Evolutionary conservation across 2,113 vertebrate species (phyloP), one percentile per base, ranked within the genome.

Genomic region (Antigone vipio): DNA sequence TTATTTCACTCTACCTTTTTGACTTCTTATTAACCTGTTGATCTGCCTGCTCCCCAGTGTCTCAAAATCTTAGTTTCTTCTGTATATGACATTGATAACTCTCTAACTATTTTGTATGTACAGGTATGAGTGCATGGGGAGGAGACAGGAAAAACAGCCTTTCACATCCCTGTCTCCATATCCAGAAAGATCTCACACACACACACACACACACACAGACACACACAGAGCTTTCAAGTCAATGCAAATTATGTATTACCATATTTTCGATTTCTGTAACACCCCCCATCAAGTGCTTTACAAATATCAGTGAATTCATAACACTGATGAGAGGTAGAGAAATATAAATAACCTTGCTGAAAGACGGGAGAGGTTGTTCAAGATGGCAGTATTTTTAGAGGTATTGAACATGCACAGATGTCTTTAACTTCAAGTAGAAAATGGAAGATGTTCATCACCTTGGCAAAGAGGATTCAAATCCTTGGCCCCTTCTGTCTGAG

Each of bases 291-390:
- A 88, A 85, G 20, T 73, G 58, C 73, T 74, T 94, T 95, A 92
- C 86, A 92, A 88, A 95, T 83, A 95, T 60, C 62, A 80, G 24
- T 85, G 71, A 92, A 93, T 94, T 87, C 92, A 85, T 82, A 94
- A 73, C 81, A 91, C n/a, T 7, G 2, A 44, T 85, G 74, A 95
- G 42, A 91, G 24, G 42, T 2, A 83, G 56, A 63, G 82, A 95
- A 94, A 81, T 93, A 64, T 82, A 96, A 94, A 92, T 87, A 94
- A 73, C 9, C 42, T 66, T 73, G 62, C n/a, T 62, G 74, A 91
- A 72, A 83, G 50, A 72, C 20, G 45, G 49, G 38, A 58, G 38
- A 78, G 24, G 24, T 76, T 89, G 69, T 60, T 91, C 29, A 74
- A 79, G 59, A 85, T 47, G 58, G 35, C 42, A 58, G 85, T 89